A percentile compares a stretch with the other conserved stretches of the same genome.
These are phyloP conservation scores for Gallinago nigripennis DNA, from an alignment of 2,797 vertebrate genomes.

Conservation along the genomic window DNA sequence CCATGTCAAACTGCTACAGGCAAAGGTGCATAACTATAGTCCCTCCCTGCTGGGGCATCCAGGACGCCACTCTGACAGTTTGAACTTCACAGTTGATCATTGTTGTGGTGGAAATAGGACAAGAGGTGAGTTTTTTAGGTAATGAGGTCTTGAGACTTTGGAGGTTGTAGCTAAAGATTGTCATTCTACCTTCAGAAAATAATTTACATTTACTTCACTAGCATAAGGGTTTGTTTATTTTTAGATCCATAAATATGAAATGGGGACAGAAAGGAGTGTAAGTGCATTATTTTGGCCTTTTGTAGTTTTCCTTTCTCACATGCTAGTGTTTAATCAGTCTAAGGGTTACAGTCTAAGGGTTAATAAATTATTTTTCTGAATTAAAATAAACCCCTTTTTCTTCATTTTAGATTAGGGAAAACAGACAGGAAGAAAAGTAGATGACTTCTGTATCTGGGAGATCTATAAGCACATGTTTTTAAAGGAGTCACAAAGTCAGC, in stretches of 20 bases:
- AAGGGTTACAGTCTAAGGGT: background rate
- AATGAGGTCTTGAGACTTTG: background rate
- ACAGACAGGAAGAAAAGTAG: background rate
- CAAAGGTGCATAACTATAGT: background rate
- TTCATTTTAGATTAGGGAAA: background rate
- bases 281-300: background rate
- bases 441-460: background rate
- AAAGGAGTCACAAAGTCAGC: background rate
- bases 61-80: fast-evolving
- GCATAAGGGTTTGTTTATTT: background rate
- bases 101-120: background rate
- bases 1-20: background rate
- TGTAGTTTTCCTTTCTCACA: background rate
- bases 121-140: background rate
- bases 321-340: background rate
- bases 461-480: background rate
- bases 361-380: background rate
- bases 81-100: background rate
- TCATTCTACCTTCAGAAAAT: background rate
- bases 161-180: background rate
- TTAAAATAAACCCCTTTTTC: slow-evolving; percentile 24
- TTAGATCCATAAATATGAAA: background rate
- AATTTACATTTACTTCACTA: background rate
- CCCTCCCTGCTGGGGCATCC: fast-evolving
- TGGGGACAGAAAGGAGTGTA: background rate